Conservation (phyloP, 2,888 invertebrate species). For the Marronus borbonicus region DNA sequence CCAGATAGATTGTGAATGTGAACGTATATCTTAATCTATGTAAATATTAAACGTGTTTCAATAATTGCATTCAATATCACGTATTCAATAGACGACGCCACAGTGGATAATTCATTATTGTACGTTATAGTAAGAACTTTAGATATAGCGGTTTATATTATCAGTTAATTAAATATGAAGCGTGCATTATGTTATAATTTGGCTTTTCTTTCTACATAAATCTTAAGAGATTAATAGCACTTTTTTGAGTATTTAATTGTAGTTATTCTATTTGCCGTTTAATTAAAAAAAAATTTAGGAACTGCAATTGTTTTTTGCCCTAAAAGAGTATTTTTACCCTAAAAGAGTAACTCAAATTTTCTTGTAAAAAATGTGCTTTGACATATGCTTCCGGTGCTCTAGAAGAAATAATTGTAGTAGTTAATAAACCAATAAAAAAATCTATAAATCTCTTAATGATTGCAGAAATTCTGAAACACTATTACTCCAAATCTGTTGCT, state of each 20-base stretch:
- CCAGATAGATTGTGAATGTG: constrained; percentile 74
- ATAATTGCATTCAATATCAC: constrained; percentile 35
- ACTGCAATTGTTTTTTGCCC: too few relatives aligned
- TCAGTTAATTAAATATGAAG: not conserved
- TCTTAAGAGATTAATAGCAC: not conserved
- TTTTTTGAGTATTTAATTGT: not conserved
- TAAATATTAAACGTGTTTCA: constrained; percentile 46
- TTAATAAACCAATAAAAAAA: not conserved
- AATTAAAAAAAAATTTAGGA: too few relatives aligned
- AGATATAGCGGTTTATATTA: not conserved
- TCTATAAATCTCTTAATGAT: not conserved
- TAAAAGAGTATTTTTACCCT: too few relatives aligned
- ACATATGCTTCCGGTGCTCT: too few relatives aligned
- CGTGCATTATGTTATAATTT: not conserved
- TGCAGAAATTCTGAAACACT: not conserved
- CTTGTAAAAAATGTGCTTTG: too few relatives aligned
- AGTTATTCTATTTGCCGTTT: too few relatives aligned
- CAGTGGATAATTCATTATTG: constrained; percentile 23
- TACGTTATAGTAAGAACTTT: constrained; percentile 31
- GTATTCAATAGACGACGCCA: constrained; percentile 38
- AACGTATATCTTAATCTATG: constrained; percentile 38
- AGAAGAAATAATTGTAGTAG: too few relatives aligned
- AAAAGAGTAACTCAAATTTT: too few relatives aligned
- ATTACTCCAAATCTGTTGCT: not conserved
- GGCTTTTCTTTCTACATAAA: not conserved